Percentiles rank a stretch among this genome's conserved stretches.
These are phyloP conservation scores for Limnephilus lunatus DNA, from an alignment of 2,888 invertebrate genomes.

Conservation along the genomic window DNA sequence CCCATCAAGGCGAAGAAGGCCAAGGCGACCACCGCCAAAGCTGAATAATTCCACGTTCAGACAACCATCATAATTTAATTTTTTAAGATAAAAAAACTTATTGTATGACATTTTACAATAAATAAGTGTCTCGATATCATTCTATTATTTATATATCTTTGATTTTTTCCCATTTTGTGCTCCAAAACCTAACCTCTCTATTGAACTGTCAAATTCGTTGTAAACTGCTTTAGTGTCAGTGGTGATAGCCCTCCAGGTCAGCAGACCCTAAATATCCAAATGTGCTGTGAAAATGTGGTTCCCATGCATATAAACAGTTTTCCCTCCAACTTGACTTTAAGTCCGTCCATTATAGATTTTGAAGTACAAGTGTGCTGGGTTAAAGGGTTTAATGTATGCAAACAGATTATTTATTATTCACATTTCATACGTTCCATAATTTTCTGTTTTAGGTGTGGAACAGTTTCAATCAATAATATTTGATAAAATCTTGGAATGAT, in stretches of 20 bases:
- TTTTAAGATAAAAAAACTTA: conserved; percentile 39
- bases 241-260: neutral
- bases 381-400: too few species aligned
- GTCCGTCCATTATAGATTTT: neutral
- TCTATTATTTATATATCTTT: neutral
- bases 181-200: neutral
- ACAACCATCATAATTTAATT: conserved; percentile 31
- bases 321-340: neutral
- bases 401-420: too few species aligned
- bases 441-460: neutral
- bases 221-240: neutral
- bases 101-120: conserved; percentile 52
- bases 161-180: neutral
- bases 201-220: neutral
- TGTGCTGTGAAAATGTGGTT: neutral
- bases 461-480: neutral
- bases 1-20: conserved; percentile 89
- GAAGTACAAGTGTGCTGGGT: too few species aligned
- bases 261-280: neutral
- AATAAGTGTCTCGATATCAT: conserved; percentile 50
- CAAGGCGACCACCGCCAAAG: conserved; percentile 80
- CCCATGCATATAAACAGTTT: neutral
- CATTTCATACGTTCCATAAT: too few species aligned
- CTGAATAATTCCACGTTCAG: conserved; percentile 80
- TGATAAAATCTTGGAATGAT: neutral